phyloP scores from a whole-genome alignment of 2,888 invertebrate species.

The Mechanitis messenoides region DNA sequence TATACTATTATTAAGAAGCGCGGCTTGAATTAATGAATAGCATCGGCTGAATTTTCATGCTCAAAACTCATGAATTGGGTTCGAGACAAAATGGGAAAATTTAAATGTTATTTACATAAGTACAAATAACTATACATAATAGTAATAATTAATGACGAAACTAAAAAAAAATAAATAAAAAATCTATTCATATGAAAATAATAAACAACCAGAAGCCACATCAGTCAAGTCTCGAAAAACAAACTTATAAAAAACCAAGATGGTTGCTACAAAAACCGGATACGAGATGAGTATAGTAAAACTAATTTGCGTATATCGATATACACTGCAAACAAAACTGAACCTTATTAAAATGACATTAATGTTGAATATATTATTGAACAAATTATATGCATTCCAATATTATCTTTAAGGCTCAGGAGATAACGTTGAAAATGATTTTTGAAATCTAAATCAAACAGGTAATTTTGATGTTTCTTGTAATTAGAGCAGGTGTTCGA shows the following conservation, averaged over 20 bases:
- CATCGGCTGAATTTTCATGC: too few relatives aligned
- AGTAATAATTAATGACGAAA: neutral
- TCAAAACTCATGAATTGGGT: too few relatives aligned
- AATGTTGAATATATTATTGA: conserved; percentile 8
- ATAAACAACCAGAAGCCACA: neutral
- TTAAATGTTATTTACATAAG: neutral
- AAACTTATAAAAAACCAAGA: conserved; percentile 12
- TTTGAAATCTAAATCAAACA: conserved; percentile 10
- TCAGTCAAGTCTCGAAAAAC: conserved; percentile 4
- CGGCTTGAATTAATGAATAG: too few relatives aligned
- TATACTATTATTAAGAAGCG: too few relatives aligned
- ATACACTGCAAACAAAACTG: conserved; percentile 7
- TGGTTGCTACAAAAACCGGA: conserved; percentile 28
- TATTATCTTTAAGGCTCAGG: neutral
- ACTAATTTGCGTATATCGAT: conserved; percentile 6
- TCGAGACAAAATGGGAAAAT: too few relatives aligned
- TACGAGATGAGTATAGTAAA: conserved; percentile 23
- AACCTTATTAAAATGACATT: neutral
- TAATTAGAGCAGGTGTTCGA: conserved; percentile 34
- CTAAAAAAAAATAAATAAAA: neutral
- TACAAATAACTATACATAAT: neutral
- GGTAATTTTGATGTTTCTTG: conserved; percentile 26
- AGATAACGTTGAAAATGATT: conserved; percentile 6
- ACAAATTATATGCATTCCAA: neutral
- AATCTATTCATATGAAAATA: neutral